Evolutionary conservation across 2,888 invertebrate species (phyloP).

Genomic region (Tanypteryx hageni): DNA sequence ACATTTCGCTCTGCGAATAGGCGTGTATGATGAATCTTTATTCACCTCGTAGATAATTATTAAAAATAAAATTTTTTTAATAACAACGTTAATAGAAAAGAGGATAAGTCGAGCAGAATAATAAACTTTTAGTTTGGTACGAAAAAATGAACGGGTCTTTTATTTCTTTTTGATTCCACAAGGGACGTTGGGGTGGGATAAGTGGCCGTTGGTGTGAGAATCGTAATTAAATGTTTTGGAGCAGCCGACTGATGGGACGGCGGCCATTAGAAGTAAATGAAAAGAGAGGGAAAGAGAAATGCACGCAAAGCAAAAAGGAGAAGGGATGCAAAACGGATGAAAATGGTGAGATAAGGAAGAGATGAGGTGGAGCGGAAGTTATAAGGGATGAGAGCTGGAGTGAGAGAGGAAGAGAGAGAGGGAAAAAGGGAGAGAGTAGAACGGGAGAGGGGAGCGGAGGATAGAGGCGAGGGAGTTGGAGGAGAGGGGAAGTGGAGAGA

Average conservation of each 20-base stretch:
- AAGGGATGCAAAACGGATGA: background rate
- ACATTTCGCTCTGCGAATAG: too few species aligned
- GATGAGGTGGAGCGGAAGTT: background rate
- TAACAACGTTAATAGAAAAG: background rate
- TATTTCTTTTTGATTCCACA: background rate
- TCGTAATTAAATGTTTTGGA: conserved; percentile 10
- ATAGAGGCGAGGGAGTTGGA: too few species aligned
- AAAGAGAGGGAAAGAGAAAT: background rate
- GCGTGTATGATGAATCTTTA: too few species aligned
- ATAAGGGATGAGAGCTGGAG: too few species aligned
- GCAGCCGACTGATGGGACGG: background rate
- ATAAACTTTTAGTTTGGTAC: conserved; percentile 1
- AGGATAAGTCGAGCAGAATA: background rate
- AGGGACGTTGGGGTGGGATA: background rate
- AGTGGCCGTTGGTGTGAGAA: too few species aligned
- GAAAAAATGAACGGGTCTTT: background rate
- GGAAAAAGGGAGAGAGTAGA: too few species aligned
- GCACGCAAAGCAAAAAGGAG: background rate
- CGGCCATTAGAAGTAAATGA: background rate
- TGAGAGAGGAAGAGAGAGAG: too few species aligned
- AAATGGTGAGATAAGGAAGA: background rate
- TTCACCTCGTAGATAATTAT: too few species aligned
- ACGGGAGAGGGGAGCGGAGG: too few species aligned
- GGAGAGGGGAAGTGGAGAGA: too few species aligned
- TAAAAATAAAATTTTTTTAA: too few species aligned